Conservation (phyloP, 1,140 invertebrate species). For the Lepidurus packardi region DNA sequence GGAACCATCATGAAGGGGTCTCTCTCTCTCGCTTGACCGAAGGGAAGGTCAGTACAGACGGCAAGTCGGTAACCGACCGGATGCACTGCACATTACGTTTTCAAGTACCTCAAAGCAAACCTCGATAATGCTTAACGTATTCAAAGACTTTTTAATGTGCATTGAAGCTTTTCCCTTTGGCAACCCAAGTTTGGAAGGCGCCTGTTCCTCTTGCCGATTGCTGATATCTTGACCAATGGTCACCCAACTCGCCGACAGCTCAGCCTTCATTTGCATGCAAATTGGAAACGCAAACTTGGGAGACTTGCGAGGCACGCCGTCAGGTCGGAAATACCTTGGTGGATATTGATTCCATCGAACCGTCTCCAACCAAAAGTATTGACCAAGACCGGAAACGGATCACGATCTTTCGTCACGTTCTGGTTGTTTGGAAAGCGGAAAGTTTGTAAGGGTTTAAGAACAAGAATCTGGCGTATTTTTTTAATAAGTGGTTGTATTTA, state of each 20-base stretch:
- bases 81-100: slow-evolving; percentile 6
- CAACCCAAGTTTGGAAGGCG: too few species aligned
- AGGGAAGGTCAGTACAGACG: not conserved
- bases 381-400: not conserved
- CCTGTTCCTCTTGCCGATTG: too few species aligned
- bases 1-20: not conserved
- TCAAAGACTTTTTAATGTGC: not conserved
- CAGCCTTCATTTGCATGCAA: not conserved
- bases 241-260: not conserved
- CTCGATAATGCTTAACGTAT: not conserved
- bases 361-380: not conserved
- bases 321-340: slow-evolving; percentile 12
- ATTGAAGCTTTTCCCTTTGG: not conserved
- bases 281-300: not conserved
- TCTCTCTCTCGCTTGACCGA: not conserved
- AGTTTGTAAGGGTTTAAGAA: not conserved
- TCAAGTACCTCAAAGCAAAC: slow-evolving; percentile 6
- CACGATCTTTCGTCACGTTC: not conserved
- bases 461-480: not conserved
- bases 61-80: not conserved
- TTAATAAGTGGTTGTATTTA: not conserved
- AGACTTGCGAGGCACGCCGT: not conserved
- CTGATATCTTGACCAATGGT: not conserved
- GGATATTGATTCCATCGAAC: not conserved
- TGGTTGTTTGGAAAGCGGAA: not conserved